A percentile compares a stretch with the other conserved stretches of the same genome.
Evolutionary conservation across 2,797 vertebrate species (phyloP).

Genomic region (Trichosurus vulpecula): DNA sequence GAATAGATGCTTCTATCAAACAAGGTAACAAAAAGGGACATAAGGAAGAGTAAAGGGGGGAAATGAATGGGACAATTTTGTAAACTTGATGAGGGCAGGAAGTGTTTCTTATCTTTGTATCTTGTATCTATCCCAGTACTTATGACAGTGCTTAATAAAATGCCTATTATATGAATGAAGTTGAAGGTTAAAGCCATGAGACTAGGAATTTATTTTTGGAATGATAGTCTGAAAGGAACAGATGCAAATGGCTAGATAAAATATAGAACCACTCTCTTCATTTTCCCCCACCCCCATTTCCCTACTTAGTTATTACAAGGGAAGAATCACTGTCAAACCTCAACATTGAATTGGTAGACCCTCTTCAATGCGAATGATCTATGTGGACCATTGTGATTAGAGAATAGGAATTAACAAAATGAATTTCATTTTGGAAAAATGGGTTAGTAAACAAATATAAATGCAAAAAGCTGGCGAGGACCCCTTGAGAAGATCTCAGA

Average conservation of each 20-base stretch:
- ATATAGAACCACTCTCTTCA: conserved; percentile 1
- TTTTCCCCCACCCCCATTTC: conserved; percentile 12
- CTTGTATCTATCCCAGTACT: not conserved
- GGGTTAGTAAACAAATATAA: not conserved
- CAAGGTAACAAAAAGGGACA: conserved; percentile 20
- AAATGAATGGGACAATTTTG: not conserved
- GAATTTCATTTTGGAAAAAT: conserved; percentile 35
- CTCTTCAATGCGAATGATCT: conserved; percentile 24
- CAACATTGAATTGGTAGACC: conserved; percentile 30
- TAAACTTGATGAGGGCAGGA: not conserved
- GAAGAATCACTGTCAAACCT: conserved; percentile 17
- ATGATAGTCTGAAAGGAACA: not conserved
- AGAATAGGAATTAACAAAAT: conserved; percentile 26
- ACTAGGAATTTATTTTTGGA: not conserved
- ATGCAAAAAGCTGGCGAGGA: not conserved
- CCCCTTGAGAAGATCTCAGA: conserved; percentile 30
- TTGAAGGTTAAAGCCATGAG: not conserved
- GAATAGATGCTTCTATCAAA: conserved; percentile 25
- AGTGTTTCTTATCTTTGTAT: not conserved
- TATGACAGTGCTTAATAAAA: not conserved
- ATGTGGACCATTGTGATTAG: not conserved
- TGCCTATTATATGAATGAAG: not conserved
- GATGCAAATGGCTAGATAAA: not conserved
- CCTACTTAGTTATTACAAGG: not conserved
- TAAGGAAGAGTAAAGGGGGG: not conserved